Evolutionary conservation across 1,140 invertebrate genomes (phyloP).

Genomic region (Drosophila burlai): DNA sequence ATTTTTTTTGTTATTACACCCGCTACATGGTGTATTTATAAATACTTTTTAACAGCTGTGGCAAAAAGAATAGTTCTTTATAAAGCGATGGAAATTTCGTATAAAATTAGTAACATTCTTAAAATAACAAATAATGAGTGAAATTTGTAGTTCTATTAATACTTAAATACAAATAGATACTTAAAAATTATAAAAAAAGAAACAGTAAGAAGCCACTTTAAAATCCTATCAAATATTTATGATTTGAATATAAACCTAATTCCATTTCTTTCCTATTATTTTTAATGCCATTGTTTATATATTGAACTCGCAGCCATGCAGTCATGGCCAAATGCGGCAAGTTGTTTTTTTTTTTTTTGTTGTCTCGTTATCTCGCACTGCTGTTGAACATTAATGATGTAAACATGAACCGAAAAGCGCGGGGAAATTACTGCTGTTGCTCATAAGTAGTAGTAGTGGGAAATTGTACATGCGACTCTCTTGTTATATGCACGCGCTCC

Average conservation of each 20-base stretch:
- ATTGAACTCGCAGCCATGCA: conserved; percentile 25
- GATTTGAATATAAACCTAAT: background rate
- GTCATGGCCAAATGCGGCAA: conserved; percentile 64
- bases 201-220: background rate
- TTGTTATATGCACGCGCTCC: conserved; percentile 18
- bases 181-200: background rate
- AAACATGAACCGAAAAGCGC: conserved; percentile 26
- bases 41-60: conserved; percentile 27
- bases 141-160: background rate
- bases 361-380: conserved; percentile 28
- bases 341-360: conserved; percentile 46
- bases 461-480: conserved; percentile 20
- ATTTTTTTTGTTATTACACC: conserved; percentile 31
- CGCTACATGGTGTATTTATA: conserved; percentile 25
- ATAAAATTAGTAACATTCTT: too few relatives aligned
- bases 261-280: background rate
- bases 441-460: conserved; percentile 14
- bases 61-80: background rate
- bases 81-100: too few relatives aligned
- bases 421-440: conserved; percentile 15
- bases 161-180: background rate
- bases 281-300: conserved; percentile 22
- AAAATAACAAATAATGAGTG: background rate
- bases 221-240: background rate
- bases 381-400: conserved; percentile 55